phyloP scores from a whole-genome alignment of 2,888 invertebrate genomes.

The Ectropis crepuscularia region DNA sequence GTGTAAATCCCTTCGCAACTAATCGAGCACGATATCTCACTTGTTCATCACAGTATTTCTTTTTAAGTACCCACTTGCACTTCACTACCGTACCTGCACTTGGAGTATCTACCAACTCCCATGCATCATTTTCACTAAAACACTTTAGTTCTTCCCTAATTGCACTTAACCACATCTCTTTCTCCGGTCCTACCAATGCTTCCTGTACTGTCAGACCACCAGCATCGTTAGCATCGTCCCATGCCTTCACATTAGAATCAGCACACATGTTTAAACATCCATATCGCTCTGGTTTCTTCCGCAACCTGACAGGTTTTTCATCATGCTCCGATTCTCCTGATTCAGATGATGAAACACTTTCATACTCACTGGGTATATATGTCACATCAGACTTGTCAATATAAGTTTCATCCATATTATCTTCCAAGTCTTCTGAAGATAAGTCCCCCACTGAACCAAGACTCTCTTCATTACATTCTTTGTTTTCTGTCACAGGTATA shows the following conservation, averaged over 20 bases:
- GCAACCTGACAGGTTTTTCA: no score
- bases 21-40: slow-evolving; percentile 25
- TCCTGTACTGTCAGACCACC: slow-evolving; percentile 11
- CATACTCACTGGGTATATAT: no score
- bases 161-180: slow-evolving; percentile 34
- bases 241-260: slow-evolving; percentile 1
- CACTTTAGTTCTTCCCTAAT: slow-evolving; percentile 36
- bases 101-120: slow-evolving; percentile 35
- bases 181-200: slow-evolving; percentile 32
- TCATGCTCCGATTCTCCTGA: no score
- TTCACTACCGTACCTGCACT: slow-evolving; percentile 3
- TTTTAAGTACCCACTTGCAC: slow-evolving; percentile 3
- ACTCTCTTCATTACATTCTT: background rate
- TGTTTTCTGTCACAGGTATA: no score
- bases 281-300: slow-evolving; percentile 17
- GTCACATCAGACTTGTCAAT: no score
- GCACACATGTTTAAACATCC: slow-evolving; percentile 18
- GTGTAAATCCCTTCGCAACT: slow-evolving; percentile 30
- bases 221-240: background rate
- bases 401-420: no score
- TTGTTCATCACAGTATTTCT: slow-evolving; percentile 11
- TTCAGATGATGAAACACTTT: no score
- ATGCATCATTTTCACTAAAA: slow-evolving; percentile 39
- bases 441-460: slow-evolving; percentile 40
- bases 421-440: slow-evolving; percentile 10